phyloP scores from a whole-genome alignment of 2,113 vertebrate species.

The Clarias batrachus region DNA sequence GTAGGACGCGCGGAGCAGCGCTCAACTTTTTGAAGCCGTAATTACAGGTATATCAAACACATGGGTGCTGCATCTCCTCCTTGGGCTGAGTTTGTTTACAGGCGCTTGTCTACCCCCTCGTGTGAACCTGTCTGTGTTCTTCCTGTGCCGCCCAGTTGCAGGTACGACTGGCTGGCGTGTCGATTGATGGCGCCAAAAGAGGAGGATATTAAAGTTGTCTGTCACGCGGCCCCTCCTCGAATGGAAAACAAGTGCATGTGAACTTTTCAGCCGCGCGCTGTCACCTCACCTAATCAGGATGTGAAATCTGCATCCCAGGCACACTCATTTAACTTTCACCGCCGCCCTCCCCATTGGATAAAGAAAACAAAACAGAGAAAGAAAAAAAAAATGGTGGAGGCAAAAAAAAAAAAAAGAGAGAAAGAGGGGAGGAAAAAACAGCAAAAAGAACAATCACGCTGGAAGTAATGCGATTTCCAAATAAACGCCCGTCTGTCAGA shows the following conservation, averaged over 20 bases:
- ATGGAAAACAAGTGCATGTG: slow-evolving; percentile 76
- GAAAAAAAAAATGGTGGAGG: slow-evolving; percentile 29
- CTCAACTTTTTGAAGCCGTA: slow-evolving; percentile 59
- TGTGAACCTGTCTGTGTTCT: slow-evolving; percentile 70
- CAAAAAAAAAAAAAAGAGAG: slow-evolving; percentile 23
- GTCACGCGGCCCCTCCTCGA: slow-evolving; percentile 74
- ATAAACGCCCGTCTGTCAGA: slow-evolving; percentile 93
- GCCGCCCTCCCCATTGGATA: slow-evolving; percentile 29
- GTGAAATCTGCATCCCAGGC: slow-evolving; percentile 86
- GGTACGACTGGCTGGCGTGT: slow-evolving; percentile 68
- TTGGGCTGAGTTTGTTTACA: slow-evolving; percentile 67
- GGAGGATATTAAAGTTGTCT: slow-evolving; percentile 83
- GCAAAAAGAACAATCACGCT: slow-evolving; percentile 87
- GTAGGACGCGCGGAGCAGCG: slow-evolving; percentile 50
- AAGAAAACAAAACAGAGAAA: slow-evolving; percentile 41
- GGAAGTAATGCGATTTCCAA: slow-evolving; percentile 94
- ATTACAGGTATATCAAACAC: slow-evolving; percentile 61
- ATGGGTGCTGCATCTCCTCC: slow-evolving; percentile 48
- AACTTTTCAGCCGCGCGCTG: slow-evolving; percentile 80
- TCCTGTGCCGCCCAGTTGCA: slow-evolving; percentile 68
- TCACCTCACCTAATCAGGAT: slow-evolving; percentile 86
- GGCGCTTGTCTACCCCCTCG: slow-evolving; percentile 67
- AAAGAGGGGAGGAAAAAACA: slow-evolving; percentile 31
- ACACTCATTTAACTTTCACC: slow-evolving; percentile 82
- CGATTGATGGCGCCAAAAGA: slow-evolving; percentile 70